Conservation (phyloP, 2,113 vertebrate species). For the Baryphthengus martii region DNA sequence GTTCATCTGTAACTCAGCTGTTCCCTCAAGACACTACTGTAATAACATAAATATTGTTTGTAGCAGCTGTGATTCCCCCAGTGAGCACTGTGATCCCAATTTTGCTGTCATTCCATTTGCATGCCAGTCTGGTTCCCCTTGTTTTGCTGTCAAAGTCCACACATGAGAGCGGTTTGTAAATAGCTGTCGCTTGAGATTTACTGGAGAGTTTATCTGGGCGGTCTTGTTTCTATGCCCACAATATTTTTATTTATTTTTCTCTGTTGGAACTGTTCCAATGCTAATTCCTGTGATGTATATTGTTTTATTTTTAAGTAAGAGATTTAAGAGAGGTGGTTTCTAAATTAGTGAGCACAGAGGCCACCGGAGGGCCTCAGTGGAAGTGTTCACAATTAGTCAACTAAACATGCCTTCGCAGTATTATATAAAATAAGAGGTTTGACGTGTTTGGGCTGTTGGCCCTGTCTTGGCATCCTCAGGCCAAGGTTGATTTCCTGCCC, state of each 20-base stretch:
- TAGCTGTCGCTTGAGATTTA: not conserved
- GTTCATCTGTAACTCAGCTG: not conserved
- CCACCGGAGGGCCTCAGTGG: not conserved
- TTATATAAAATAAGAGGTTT: not conserved
- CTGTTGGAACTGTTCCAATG: not conserved
- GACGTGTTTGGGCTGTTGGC: not conserved
- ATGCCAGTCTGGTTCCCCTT: not conserved
- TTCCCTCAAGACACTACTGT: not conserved
- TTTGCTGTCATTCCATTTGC: not conserved
- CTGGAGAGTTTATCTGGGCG: not conserved
- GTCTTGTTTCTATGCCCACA: not conserved
- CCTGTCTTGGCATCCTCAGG: not conserved
- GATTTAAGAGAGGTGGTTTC: not conserved
- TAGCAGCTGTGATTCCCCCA: not conserved
- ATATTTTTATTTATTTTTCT: not conserved
- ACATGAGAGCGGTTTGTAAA: not conserved
- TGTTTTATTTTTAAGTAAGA: constrained; percentile 2
- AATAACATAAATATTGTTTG: not conserved
- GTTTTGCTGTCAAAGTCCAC: not conserved
- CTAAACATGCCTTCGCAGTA: not conserved
- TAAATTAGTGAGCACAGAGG: not conserved
- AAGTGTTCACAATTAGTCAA: not conserved
- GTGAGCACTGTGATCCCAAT: not conserved
- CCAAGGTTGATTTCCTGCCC: constrained; percentile 40
- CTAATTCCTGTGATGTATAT: not conserved